phyloP scores from a whole-genome alignment of 2,797 vertebrate species.

The Craterocephalus amniculus region DNA sequence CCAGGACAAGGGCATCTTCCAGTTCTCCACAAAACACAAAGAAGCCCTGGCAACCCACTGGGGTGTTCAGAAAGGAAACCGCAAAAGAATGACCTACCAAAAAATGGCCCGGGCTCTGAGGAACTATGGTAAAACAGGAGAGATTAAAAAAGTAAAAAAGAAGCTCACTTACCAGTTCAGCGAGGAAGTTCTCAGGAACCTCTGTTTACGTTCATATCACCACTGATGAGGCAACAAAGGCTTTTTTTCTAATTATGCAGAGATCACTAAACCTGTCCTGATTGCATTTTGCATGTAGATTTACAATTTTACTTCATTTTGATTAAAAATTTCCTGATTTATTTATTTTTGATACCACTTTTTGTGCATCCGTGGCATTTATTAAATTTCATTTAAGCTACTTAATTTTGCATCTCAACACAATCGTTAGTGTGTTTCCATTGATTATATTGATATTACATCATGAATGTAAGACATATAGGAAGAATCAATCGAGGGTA shows the following conservation, averaged over 20 bases:
- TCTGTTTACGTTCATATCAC: conserved; percentile 50
- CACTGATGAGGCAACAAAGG: conserved; percentile 47
- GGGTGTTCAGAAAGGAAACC: conserved; percentile 97
- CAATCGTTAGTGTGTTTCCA: conserved; percentile 4
- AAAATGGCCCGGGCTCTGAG: conserved; percentile 98
- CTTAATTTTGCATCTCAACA: conserved; percentile 30
- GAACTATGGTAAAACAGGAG: conserved; percentile 98
- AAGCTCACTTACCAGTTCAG: conserved; percentile 99
- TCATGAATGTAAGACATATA: no score
- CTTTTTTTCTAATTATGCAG: conserved; percentile 8
- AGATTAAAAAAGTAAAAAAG: conserved; percentile 97
- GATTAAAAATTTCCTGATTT: conserved; percentile 31
- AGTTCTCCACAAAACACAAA: conserved; percentile 99
- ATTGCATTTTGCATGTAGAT: conserved; percentile 34
- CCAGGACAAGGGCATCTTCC: conserved; percentile 96
- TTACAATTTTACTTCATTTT: conserved; percentile 38
- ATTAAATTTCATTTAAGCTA: conserved; percentile 12
- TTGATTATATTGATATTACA: no score
- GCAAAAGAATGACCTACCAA: conserved; percentile 99
- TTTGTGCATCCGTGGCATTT: conserved; percentile 15
- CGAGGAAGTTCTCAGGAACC: conserved; percentile 87
- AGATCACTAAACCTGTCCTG: conserved; percentile 38
- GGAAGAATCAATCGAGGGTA: no score
- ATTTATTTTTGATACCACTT: conserved; percentile 60
- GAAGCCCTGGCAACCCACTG: conserved; percentile 92